Evolutionary conservation across 2,797 vertebrate species (phyloP), one percentile per base, ranked within the genome.

Genomic region (Sebastes reedi): DNA sequence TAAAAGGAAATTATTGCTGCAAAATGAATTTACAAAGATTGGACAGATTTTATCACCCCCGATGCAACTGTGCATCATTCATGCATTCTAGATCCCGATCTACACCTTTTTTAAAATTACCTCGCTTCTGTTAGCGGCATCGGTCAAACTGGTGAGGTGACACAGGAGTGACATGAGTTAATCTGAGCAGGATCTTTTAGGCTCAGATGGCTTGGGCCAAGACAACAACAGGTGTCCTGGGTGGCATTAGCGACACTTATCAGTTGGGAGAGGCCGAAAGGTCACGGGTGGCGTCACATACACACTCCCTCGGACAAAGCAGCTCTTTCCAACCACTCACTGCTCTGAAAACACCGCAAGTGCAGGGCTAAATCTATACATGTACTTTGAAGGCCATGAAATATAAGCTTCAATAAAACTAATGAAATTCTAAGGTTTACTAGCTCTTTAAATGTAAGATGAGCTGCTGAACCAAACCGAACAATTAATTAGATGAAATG

Each of bases 241-340:
- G 88, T 72, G 77, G 93, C 80, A 91, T 94, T 95, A 94, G 87
- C 69, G 6, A 86, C 46, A 34, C 91, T 92, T 89, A 94, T 76
- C 77, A 82, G 87, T 88, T 86, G 84, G 89, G 69, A 75, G 69
- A 84, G 85, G 86, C 73, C 16, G 8, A 86, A 85, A 92, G 91
- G 90, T 93, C 84, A 64, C 5, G 3, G 10, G 55, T 76, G 82
- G 82, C 67, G 69, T 84, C 72, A 88, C 3, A 72, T 67, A 71
- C 50, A 67, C 27, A 4, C 39, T 20, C 30, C 56, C 46, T 76
- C 39, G 18, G 66, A 83, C 36, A 61, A 66, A 56, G 46, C 55
- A 34, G 13, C 58, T 16, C 22, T 30, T 59, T 77, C 42, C 9
- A 75, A 50, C 59, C 52, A 55, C 67, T 34, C 58, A 24, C 18